Conservation (phyloP, 2,888 invertebrate species). For the Dynastes hyllus region DNA sequence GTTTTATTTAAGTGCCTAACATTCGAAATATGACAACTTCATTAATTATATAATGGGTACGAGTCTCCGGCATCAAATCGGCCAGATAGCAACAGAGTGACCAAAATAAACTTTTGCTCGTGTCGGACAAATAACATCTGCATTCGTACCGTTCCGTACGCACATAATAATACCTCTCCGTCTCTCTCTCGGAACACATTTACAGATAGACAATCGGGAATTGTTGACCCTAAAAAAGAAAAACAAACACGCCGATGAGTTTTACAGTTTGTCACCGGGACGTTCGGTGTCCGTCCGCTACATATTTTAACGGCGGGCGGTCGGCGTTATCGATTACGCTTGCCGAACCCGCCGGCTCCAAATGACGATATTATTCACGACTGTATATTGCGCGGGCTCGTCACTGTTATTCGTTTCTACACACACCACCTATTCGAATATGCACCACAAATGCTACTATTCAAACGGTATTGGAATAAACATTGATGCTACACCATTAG, state of each 20-base stretch:
- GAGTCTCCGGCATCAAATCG: not conserved
- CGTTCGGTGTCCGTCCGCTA: constrained; percentile 24
- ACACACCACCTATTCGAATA: not conserved
- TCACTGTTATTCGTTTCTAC: constrained; percentile 15
- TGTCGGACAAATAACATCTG: not conserved
- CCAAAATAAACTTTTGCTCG: not conserved
- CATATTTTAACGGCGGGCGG: constrained; percentile 8
- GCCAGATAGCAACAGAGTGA: constrained; percentile 9
- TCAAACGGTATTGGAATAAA: constrained; percentile 4
- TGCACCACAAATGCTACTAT: constrained; percentile 1
- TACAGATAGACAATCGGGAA: constrained; percentile 15
- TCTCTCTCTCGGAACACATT: constrained; percentile 5
- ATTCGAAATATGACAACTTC: not conserved
- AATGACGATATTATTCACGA: constrained; percentile 43
- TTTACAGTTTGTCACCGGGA: constrained; percentile 45
- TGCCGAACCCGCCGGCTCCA: constrained; percentile 17
- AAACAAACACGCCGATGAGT: constrained; percentile 21
- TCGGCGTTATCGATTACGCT: constrained; percentile 43
- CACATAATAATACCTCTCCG: not conserved
- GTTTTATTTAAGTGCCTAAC: not conserved
- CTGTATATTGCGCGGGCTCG: constrained; percentile 12
- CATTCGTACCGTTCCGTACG: not conserved
- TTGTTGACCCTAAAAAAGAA: constrained; percentile 38
- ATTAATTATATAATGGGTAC: not conserved
- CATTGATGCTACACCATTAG: not conserved